Conservation (phyloP, 2,113 vertebrate species). For the Tauraco erythrolophus region DNA sequence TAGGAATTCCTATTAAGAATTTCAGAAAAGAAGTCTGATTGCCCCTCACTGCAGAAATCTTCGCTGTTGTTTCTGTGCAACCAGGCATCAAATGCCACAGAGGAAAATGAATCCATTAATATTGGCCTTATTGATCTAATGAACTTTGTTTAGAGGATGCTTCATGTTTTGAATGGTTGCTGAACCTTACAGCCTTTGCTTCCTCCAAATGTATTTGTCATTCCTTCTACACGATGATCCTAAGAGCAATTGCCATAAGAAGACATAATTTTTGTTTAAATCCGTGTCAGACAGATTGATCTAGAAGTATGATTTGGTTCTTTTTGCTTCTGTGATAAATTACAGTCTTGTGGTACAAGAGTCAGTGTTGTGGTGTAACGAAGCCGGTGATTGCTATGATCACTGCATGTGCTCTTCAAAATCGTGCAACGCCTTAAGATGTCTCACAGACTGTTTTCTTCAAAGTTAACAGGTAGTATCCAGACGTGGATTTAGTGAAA, state of each 20-base stretch:
- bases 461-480: neutral
- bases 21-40: neutral
- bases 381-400: neutral
- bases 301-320: neutral
- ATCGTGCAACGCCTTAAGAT: neutral
- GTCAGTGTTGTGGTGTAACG: neutral
- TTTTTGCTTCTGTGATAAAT: neutral
- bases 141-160: neutral
- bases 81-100: neutral
- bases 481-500: neutral
- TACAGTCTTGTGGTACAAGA: neutral
- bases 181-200: neutral
- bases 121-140: neutral
- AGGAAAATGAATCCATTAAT: constrained; percentile 5
- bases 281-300: constrained; percentile 13
- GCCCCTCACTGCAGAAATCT: neutral
- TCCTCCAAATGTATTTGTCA: neutral
- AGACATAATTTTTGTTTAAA: constrained; percentile 26
- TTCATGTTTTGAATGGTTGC: neutral
- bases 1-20: neutral
- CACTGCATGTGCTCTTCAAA: neutral
- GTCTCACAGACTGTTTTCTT: neutral
- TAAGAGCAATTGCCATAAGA: neutral
- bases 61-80: neutral
- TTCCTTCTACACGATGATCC: neutral